These are phyloP conservation scores for rat (Rattus norvegicus) DNA, from an alignment of 2,113 vertebrate species.

Conservation along the genomic window DNA sequence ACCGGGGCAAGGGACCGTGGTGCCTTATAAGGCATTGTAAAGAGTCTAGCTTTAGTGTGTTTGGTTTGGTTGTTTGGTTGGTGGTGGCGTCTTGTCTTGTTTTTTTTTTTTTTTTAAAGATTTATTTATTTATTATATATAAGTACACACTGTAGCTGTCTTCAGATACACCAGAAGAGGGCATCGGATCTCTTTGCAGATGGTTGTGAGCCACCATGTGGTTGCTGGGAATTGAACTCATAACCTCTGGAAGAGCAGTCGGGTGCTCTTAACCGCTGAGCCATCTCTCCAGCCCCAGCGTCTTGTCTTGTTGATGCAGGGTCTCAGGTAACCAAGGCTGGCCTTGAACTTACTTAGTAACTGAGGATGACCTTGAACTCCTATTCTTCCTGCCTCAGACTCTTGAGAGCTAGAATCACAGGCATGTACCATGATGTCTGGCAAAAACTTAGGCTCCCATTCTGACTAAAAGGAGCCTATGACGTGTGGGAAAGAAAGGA, in stretches of 20 bases:
- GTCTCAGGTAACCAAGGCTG: background rate
- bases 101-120: too few relatives aligned
- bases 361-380: background rate
- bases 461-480: background rate
- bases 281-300: too few relatives aligned
- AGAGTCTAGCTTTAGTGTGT: background rate
- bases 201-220: too few relatives aligned
- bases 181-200: too few relatives aligned
- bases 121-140: too few relatives aligned
- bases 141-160: too few relatives aligned
- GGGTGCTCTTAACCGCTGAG: too few relatives aligned
- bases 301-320: background rate
- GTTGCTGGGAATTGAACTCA: too few relatives aligned
- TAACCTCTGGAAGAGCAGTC: too few relatives aligned
- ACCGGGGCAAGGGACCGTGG: background rate
- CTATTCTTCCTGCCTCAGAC: background rate
- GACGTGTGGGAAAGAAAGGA: background rate
- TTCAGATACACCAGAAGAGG: too few relatives aligned
- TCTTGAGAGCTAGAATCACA: background rate
- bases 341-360: background rate
- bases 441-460: background rate
- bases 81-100: background rate
- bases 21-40: background rate
- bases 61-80: background rate
- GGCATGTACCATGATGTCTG: background rate